Evolutionary conservation across 2,797 vertebrate species (phyloP).

Genomic region (Euthynnus affinis): DNA sequence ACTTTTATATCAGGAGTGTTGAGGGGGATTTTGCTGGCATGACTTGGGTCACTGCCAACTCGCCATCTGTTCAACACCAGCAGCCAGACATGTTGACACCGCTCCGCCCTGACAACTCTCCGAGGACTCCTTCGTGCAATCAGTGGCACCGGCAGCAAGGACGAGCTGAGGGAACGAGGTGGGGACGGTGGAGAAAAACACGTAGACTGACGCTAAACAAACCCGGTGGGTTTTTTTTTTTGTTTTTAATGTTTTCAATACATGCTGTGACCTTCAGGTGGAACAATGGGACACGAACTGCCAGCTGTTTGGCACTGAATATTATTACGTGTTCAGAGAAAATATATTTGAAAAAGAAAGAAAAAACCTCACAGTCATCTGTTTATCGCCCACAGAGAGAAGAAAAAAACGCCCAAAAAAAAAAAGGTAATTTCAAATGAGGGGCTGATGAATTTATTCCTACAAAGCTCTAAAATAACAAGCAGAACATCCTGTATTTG

Average conservation of each 20-base stretch:
- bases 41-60: constrained; percentile 25
- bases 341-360: too few species aligned
- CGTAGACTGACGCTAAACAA: neutral
- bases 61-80: constrained; percentile 71
- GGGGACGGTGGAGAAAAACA: neutral
- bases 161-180: constrained; percentile 24
- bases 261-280: constrained; percentile 43
- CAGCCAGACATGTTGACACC: constrained; percentile 56
- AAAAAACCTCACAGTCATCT: constrained; percentile 14
- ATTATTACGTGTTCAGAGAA: neutral
- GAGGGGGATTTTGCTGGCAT: constrained; percentile 44
- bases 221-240: constrained; percentile 13
- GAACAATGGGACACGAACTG: constrained; percentile 30
- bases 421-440: constrained; percentile 17
- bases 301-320: constrained; percentile 15
- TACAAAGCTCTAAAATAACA: too few species aligned
- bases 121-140: constrained; percentile 44
- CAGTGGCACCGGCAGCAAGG: constrained; percentile 39
- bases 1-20: constrained; percentile 29
- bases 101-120: constrained; percentile 25
- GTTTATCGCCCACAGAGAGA: constrained; percentile 26
- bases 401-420: constrained; percentile 13
- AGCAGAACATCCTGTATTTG: neutral
- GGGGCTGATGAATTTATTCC: neutral
- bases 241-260: constrained; percentile 17